Percentiles rank a stretch among this genome's conserved stretches.
These are phyloP conservation scores for Eulacestoma nigropectus DNA, from an alignment of 2,113 vertebrate genomes.

Conservation along the genomic window DNA sequence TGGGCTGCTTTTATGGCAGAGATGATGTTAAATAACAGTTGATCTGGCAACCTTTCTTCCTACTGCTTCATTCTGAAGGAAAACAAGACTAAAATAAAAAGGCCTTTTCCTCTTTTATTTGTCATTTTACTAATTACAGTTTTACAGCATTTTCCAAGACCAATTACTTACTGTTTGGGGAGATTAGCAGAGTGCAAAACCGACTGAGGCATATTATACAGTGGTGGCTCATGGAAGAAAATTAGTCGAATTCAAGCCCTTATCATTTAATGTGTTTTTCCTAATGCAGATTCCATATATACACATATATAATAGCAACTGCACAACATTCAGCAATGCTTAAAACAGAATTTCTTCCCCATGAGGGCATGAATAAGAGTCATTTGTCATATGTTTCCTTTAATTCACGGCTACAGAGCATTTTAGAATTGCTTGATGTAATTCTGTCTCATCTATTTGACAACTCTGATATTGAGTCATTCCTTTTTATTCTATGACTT, in stretches of 20 bases:
- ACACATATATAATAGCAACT: neutral
- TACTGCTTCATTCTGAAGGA: neutral
- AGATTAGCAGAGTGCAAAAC: conserved; percentile 53
- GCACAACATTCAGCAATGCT: conserved; percentile 35
- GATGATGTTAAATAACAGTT: neutral
- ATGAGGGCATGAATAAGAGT: conserved; percentile 1
- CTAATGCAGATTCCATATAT: neutral
- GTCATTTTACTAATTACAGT: conserved; percentile 66
- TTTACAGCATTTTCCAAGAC: conserved; percentile 67
- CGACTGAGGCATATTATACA: conserved; percentile 42
- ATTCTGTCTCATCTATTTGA: conserved; percentile 37
- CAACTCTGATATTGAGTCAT: conserved; percentile 32
- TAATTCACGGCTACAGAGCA: conserved; percentile 36
- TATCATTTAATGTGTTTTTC: neutral
- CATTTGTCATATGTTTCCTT: conserved; percentile 34
- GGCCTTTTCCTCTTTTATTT: conserved; percentile 41
- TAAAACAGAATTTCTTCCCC: conserved; percentile 41
- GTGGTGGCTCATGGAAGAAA: conserved; percentile 17
- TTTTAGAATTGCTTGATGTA: conserved; percentile 42
- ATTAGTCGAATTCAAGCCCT: neutral
- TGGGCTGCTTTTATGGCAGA: neutral
- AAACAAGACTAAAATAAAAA: conserved; percentile 32
- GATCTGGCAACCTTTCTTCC: neutral
- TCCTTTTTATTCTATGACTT: conserved; percentile 39
- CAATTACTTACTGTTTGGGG: conserved; percentile 51